Base-by-base conservation (phyloP, 2,113 vertebrate species). In the Petaurus breviceps region DNA sequence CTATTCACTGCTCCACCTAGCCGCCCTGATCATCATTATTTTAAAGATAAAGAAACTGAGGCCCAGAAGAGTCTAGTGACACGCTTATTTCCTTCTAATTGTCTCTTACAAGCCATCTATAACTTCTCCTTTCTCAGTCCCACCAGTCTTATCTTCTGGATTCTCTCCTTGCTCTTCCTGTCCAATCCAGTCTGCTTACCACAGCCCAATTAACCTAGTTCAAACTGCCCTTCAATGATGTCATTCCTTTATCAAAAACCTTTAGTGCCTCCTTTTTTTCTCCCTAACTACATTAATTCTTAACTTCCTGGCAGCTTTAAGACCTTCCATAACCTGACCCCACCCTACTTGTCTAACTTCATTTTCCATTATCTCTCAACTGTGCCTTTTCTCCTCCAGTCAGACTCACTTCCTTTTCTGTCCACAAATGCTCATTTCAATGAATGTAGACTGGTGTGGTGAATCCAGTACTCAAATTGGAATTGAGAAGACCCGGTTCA, bases 191-290 rank as follows among this genome's bases (percentile, higher is more conserved):
- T 51, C 91, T 43, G 25, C 61, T n/a, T 84, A 43, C 16, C n/a
- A 84, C n/a, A 8, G n/a, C 68, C 68, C 68, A 84, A 94, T 95
- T 61, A 95, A 92, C 77, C n/a, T 90, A 84, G 53, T 95, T 92
- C 91, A 94, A 92, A 89, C 68, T 68, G 84, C 92, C 0, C 51
- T 96, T 93, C 43, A 10, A 24, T 46, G 49, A n/a, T 43, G 16
- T 47, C 25, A 92, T 6, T 52, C 54, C 84, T 9, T 89, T 90
- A 90, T n/a, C 47, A 51, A n/a, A 94, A 94, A 53, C 28, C 54
- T 51, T 90, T 47, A n/a, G 2, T 89, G 55, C 51, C n/a, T 90
- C 89, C 46, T n/a, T 50, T 3, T 93, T 96, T 95, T 92, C 55
- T 8, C 19, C 26, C n/a, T 43, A 84, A 55, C 89, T 51, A 25